Conservation (phyloP, 92 coral and sea anemone genomes). For the Actinernus sp. region DNA sequence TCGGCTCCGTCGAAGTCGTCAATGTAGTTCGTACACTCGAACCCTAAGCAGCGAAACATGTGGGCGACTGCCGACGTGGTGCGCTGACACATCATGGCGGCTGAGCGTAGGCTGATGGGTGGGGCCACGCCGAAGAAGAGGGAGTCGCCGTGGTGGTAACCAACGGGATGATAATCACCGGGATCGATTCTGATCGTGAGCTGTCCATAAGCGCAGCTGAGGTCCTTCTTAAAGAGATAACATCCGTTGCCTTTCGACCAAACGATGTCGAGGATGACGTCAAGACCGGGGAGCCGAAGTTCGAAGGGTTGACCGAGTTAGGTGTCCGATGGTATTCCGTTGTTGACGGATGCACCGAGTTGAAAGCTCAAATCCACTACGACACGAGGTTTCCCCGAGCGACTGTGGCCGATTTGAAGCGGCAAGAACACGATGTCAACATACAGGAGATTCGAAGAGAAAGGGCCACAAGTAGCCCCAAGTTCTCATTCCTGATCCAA, state of each 20-base stretch:
- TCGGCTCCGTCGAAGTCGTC: slow-evolving; percentile 20
- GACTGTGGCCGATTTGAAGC: no score
- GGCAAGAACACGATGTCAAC: no score
- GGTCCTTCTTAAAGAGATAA: slow-evolving; percentile 18
- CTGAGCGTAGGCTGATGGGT: slow-evolving; percentile 11
- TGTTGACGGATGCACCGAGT: slow-evolving; percentile 29
- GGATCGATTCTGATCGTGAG: slow-evolving; percentile 31
- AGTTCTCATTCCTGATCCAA: no score
- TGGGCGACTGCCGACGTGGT: slow-evolving; percentile 13
- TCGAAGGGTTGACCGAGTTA: slow-evolving; percentile 30
- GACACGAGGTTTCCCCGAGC: slow-evolving; percentile 22
- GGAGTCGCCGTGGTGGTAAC: slow-evolving; percentile 7
- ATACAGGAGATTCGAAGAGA: no score
- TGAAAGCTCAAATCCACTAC: slow-evolving; percentile 41
- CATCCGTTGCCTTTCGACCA: slow-evolving; percentile 20
- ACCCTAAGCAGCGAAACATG: slow-evolving; percentile 5
- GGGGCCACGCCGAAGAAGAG: background rate
- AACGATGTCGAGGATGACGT: slow-evolving; percentile 18
- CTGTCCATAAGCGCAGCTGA: slow-evolving; percentile 28
- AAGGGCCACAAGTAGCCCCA: no score
- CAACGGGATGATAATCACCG: slow-evolving; percentile 30
- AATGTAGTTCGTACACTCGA: slow-evolving; percentile 1
- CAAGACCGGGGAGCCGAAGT: slow-evolving; percentile 15
- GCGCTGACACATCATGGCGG: slow-evolving; percentile 20
- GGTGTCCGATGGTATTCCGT: slow-evolving; percentile 35